phyloP scores from a whole-genome alignment of 2,113 vertebrate genomes.

The Siniperca chuatsi region DNA sequence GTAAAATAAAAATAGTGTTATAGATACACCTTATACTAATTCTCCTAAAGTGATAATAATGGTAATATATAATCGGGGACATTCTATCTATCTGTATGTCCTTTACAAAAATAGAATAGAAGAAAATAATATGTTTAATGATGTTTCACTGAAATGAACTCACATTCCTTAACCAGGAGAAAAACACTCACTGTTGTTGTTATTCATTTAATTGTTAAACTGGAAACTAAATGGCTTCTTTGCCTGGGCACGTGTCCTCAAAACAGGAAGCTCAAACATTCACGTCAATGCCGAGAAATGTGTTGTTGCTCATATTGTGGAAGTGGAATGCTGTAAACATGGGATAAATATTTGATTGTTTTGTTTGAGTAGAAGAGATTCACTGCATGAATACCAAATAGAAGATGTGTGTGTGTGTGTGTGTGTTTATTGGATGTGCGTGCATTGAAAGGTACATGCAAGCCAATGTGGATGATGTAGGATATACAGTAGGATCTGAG shows the following conservation, averaged over 20 bases:
- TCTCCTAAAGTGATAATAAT: too few species aligned
- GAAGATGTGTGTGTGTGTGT: background rate
- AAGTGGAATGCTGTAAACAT: constrained; percentile 37
- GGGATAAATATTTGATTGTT: constrained; percentile 62
- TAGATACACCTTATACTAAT: too few species aligned
- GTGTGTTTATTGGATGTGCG: background rate
- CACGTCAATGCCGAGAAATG: background rate
- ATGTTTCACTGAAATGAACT: background rate
- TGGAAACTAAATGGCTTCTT: constrained; percentile 21
- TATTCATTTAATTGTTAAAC: constrained; percentile 24
- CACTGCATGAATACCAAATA: constrained; percentile 39
- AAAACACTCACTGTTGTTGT: constrained; percentile 1
- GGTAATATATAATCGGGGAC: background rate
- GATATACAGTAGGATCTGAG: constrained; percentile 16
- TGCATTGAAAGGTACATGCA: background rate
- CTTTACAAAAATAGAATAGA: background rate
- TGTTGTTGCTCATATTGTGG: constrained; percentile 29
- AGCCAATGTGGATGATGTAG: background rate
- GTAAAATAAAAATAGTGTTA: too few species aligned
- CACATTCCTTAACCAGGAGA: background rate
- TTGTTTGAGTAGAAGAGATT: constrained; percentile 36
- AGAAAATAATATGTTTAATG: background rate
- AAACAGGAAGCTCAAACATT: constrained; percentile 35
- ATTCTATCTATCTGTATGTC: constrained; percentile 14
- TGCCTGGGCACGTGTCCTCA: background rate